Evolutionary conservation across 2,113 vertebrate species (phyloP), one percentile per base, ranked within the genome.

Genomic region (Dicaeum eximium): DNA sequence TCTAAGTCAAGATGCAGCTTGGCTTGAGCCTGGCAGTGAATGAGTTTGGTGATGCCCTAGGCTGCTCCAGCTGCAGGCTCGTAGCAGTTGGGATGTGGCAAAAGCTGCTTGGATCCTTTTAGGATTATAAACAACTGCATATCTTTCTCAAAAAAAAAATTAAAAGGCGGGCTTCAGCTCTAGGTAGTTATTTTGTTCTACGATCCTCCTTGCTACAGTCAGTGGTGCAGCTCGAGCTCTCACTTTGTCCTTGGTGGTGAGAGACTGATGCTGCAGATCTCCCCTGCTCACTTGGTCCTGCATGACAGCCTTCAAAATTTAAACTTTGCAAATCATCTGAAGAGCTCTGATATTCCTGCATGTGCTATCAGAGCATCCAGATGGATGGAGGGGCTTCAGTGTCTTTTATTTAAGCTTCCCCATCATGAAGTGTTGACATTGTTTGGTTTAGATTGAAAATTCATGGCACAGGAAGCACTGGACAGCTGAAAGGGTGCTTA

Each of bases 221-320:
- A 25, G 7, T 42, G n/a, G 9, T 65, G 13, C 28, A 53, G 37
- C 67, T 73, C 13, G 7, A 73, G 64, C 21, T 65, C 45, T 61
- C 1, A 0, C 16, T 85, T 88, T 1, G 0, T 53, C 44, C 50
- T 64, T 28, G 8, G 12, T 1, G 1, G 5, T 42, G 44, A 23
- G 60, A 54, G 25, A 54, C 18, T 9, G 1, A 12, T 79, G 61
- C 60, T 66, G 60, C 61, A 53, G 37, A 33, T 77, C 38, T 72
- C 7, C 38, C 28, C 9, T 85, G 44, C 33, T 86, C 1, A 0
- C 44, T 53, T 60, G 19, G 13, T 62, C 30, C 48, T 75, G 61
- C 30, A 10, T 2, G 3, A 81, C 15, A 58, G 11, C 48, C 48
- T 90, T 44, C 30, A 53, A 51, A 80, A 31, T 48, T 38, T 47